Conservation (phyloP, 37 sponge, comb jelly and placozoan species). For the Geodia barretti region DNA sequence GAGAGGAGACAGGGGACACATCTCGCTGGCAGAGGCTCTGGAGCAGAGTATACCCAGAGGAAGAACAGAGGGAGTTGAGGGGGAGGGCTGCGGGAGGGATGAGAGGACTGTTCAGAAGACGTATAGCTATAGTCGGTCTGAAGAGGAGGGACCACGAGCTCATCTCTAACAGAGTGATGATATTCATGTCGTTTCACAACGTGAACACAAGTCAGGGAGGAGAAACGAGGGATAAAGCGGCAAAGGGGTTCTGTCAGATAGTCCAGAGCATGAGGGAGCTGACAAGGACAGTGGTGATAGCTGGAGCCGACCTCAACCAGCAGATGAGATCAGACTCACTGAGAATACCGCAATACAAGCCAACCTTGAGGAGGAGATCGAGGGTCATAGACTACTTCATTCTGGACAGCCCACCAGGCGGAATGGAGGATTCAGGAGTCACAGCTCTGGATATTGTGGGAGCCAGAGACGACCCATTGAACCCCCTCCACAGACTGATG, state of each 20-base stretch:
- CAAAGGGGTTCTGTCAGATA: neutral
- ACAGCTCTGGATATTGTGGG: neutral
- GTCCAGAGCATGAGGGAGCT: neutral
- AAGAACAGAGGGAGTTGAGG: neutral
- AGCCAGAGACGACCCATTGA: neutral
- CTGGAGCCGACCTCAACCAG: slow-evolving; percentile 3
- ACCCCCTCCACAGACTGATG: neutral
- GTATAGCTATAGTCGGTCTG: neutral
- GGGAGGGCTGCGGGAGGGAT: neutral
- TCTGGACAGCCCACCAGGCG: neutral
- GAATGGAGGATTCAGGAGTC: neutral
- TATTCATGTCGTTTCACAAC: slow-evolving; percentile 4
- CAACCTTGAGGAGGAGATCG: neutral
- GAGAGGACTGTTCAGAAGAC: neutral
- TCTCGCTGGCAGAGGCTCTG: neutral
- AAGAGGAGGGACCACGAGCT: neutral
- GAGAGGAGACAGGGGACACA: neutral
- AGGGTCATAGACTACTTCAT: slow-evolving; percentile 2
- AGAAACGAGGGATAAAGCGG: neutral
- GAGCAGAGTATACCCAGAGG: neutral
- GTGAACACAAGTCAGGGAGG: neutral
- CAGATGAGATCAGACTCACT: neutral
- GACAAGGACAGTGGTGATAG: neutral
- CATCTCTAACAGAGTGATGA: neutral
- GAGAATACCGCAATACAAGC: neutral